Percentiles rank a stretch among this genome's conserved stretches.
These are phyloP conservation scores for Eubasilissa splendida DNA, from an alignment of 2,888 invertebrate species.

Conservation along the genomic window DNA sequence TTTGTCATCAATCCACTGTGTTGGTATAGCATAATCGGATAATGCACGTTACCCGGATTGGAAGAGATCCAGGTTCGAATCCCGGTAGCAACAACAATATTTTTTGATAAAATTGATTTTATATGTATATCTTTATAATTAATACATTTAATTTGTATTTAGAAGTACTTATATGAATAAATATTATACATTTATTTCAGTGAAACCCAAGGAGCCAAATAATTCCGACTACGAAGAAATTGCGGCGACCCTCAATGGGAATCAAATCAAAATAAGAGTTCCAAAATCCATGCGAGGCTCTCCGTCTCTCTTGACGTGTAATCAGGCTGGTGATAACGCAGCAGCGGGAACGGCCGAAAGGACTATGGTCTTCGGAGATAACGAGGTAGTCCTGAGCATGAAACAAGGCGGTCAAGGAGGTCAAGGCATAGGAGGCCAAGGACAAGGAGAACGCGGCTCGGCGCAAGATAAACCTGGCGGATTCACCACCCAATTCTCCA, in stretches of 20 bases:
- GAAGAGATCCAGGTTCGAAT: too few species aligned
- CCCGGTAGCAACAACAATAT: too few species aligned
- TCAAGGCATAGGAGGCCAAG: background rate
- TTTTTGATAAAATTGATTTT: too few species aligned
- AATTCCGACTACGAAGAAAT: slow-evolving; percentile 43
- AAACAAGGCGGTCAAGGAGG: slow-evolving; percentile 13
- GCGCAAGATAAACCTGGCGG: background rate
- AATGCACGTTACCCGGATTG: too few species aligned
- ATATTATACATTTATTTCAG: too few species aligned
- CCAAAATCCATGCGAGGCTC: slow-evolving; percentile 32
- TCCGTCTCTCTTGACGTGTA: background rate
- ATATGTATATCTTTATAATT: too few species aligned
- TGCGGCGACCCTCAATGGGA: slow-evolving; percentile 43
- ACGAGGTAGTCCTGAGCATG: slow-evolving; percentile 42
- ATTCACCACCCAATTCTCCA: slow-evolving; percentile 36
- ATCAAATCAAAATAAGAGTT: slow-evolving; percentile 48
- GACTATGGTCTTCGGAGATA: slow-evolving; percentile 45
- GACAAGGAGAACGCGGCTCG: background rate
- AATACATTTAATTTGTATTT: too few species aligned
- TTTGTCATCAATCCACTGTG: too few species aligned
- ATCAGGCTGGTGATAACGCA: background rate
- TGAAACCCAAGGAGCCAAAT: background rate
- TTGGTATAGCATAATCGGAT: too few species aligned
- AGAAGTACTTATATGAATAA: too few species aligned
- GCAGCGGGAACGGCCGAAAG: slow-evolving; percentile 4